Percentiles rank a stretch among this genome's conserved stretches.
These are phyloP conservation scores for Prunella strophiata DNA, from an alignment of 2,797 vertebrate genomes.

Conservation along the genomic window DNA sequence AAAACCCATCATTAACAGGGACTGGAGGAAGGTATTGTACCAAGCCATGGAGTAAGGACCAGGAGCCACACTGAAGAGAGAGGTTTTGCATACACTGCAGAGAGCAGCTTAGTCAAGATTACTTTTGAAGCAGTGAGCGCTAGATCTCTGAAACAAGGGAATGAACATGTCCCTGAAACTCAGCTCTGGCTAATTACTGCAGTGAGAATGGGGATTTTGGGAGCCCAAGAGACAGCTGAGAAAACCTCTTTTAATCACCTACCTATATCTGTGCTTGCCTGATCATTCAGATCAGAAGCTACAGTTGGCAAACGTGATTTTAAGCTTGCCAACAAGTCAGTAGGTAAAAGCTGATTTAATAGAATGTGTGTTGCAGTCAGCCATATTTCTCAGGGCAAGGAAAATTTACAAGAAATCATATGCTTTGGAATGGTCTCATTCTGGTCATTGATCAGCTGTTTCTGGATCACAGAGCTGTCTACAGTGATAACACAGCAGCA, in stretches of 20 bases:
- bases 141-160: not conserved
- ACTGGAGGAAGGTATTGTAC: not conserved
- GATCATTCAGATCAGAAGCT: not conserved
- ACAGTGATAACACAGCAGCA: not conserved
- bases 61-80: not conserved
- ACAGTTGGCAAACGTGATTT: not conserved
- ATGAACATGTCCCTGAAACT: not conserved
- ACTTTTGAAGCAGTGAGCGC: not conserved
- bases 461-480: not conserved
- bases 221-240: not conserved
- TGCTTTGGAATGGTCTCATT: not conserved
- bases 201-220: not conserved
- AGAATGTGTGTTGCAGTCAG: not conserved
- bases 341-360: not conserved
- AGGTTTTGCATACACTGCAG: fast-evolving
- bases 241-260: not conserved
- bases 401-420: not conserved
- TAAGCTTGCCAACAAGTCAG: not conserved
- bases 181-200: not conserved
- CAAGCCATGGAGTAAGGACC: not conserved
- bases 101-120: not conserved
- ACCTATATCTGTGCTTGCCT: not conserved
- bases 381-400: not conserved
- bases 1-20: not conserved
- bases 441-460: not conserved